These are phyloP conservation scores for Eriocheir sinensis DNA, from an alignment of 1,140 invertebrate genomes.

Conservation along the genomic window DNA sequence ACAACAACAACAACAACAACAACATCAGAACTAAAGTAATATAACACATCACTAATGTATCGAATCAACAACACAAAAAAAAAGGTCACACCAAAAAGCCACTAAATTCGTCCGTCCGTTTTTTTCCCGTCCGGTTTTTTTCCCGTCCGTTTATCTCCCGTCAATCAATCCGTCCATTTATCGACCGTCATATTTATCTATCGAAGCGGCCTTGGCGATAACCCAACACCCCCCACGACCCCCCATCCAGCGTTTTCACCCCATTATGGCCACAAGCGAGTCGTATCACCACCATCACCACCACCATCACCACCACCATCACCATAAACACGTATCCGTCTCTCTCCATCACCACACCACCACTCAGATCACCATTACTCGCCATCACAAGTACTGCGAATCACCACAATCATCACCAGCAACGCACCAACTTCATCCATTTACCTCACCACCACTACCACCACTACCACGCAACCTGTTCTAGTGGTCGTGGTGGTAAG, in stretches of 20 bases:
- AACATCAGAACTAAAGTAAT: no score
- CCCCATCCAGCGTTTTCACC: not conserved
- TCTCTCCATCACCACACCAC: slow-evolving; percentile 15
- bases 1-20: no score
- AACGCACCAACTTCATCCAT: slow-evolving; percentile 20
- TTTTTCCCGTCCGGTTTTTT: no score
- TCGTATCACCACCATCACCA: slow-evolving; percentile 6
- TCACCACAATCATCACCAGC: slow-evolving; percentile 33
- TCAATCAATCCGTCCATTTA: not conserved
- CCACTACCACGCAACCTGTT: slow-evolving; percentile 29
- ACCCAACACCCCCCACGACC: not conserved
- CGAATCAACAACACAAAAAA: no score
- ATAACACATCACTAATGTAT: no score
- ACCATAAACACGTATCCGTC: not conserved
- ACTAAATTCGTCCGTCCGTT: no score
- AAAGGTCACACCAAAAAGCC: no score
- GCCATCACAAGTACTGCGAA: not conserved
- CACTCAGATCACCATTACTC: not conserved
- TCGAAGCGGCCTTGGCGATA: not conserved
- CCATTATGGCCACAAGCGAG: not conserved
- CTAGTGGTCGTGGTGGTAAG: not conserved
- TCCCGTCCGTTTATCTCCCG: no score
- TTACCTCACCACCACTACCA: not conserved
- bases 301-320: not conserved
- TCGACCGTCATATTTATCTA: not conserved